Evolutionary conservation across 2,888 invertebrate species (phyloP).

Genomic region (Cataglyphis cursor): DNA sequence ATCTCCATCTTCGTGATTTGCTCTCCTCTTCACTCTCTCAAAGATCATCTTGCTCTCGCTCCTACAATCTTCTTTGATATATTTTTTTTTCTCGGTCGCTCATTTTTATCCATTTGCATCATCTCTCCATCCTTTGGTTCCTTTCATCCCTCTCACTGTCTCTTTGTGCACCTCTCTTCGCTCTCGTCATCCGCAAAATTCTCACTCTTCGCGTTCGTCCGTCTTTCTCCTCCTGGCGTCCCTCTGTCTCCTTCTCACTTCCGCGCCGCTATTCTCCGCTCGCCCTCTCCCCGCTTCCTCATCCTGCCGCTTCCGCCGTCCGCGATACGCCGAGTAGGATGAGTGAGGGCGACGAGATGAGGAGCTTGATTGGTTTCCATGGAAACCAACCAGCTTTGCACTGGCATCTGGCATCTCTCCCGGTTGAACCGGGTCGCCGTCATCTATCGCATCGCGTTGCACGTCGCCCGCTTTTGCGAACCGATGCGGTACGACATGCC

Average conservation of each 20-base stretch:
- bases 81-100: neutral
- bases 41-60: constrained; percentile 34
- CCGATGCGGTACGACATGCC: constrained; percentile 31
- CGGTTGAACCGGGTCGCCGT: constrained; percentile 65
- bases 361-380: constrained; percentile 77
- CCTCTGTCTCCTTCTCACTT: constrained; percentile 47
- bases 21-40: constrained; percentile 16
- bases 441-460: constrained; percentile 36
- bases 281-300: constrained; percentile 28
- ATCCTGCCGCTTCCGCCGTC: constrained; percentile 54
- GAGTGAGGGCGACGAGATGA: constrained; percentile 68
- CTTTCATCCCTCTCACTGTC: constrained; percentile 15
- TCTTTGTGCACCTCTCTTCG: constrained; percentile 52
- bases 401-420: constrained; percentile 61
- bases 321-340: constrained; percentile 67
- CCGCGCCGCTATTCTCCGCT: neutral
- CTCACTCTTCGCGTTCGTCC: constrained; percentile 41
- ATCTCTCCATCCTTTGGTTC: neutral
- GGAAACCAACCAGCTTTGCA: constrained; percentile 77
- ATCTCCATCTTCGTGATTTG: constrained; percentile 59
- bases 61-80: constrained; percentile 30
- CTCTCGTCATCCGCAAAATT: constrained; percentile 18
- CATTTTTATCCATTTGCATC: neutral
- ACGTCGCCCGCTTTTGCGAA: constrained; percentile 12
- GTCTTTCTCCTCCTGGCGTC: constrained; percentile 45